Percentiles rank a stretch among this genome's conserved stretches.
Conservation (phyloP, 2,888 invertebrate species). For the Zeuzera pyrina region DNA sequence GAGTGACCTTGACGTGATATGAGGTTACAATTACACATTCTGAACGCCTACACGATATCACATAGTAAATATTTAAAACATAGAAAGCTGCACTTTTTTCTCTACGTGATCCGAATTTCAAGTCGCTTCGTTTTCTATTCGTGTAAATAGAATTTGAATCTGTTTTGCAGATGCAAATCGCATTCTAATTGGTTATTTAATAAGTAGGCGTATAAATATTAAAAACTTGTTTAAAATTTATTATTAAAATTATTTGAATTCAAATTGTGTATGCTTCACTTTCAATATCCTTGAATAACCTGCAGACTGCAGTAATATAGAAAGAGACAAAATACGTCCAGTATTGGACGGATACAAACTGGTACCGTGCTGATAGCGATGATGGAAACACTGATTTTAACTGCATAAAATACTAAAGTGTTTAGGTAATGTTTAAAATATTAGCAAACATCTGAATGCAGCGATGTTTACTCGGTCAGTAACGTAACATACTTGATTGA, state of each 20-base stretch:
- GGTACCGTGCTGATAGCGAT: too few species aligned
- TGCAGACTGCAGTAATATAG: too few species aligned
- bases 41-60: slow-evolving; percentile 26
- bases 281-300: too few species aligned
- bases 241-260: neutral
- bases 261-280: too few species aligned
- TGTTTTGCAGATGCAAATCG: neutral
- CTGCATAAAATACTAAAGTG: too few species aligned
- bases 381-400: too few species aligned
- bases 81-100: slow-evolving; percentile 62
- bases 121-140: slow-evolving; percentile 12
- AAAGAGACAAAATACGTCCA: too few species aligned
- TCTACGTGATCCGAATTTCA: slow-evolving; percentile 45
- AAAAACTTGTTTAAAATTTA: neutral
- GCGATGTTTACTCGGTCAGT: too few species aligned
- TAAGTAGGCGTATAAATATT: neutral
- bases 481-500: too few species aligned
- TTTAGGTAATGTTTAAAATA: too few species aligned
- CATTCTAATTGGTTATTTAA: neutral
- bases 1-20: slow-evolving; percentile 52
- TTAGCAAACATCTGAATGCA: too few species aligned
- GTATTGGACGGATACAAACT: too few species aligned
- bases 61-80: slow-evolving; percentile 24
- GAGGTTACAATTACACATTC: slow-evolving; percentile 54
- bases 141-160: neutral